Evolutionary conservation across 2,797 vertebrate genomes (phyloP).

Genomic region (Periophthalmus magnuspinnatus): DNA sequence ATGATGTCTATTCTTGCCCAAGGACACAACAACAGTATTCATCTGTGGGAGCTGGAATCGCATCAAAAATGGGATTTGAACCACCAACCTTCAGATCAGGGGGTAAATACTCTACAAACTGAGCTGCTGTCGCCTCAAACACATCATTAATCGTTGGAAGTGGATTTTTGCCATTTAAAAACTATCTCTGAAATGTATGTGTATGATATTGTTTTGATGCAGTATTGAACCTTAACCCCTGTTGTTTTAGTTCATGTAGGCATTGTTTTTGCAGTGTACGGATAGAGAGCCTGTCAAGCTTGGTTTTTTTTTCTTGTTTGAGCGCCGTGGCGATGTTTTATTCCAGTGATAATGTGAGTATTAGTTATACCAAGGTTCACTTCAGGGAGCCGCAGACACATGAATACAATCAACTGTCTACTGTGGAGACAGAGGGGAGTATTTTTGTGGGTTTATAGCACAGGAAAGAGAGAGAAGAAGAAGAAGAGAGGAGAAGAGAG

Average conservation of each 20-base stretch:
- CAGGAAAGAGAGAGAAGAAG: neutral
- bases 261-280: constrained; percentile 22
- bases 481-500: neutral
- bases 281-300: constrained; percentile 54
- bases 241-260: neutral
- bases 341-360: constrained; percentile 64
- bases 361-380: constrained; percentile 63
- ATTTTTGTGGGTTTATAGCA: neutral
- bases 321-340: constrained; percentile 59
- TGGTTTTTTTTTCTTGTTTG: constrained; percentile 49
- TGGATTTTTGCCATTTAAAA: too few species aligned
- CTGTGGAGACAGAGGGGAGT: constrained; percentile 3
- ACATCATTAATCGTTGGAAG: too few species aligned
- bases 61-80: too few species aligned
- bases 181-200: neutral
- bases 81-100: too few species aligned
- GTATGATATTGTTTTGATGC: neutral
- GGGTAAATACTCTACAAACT: too few species aligned
- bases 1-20: too few species aligned
- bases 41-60: too few species aligned
- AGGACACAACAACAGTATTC: too few species aligned
- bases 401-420: constrained; percentile 33
- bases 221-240: too few species aligned
- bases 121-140: too few species aligned
- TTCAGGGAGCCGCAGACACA: constrained; percentile 47